Evolutionary conservation across 2,888 invertebrate species (phyloP), one percentile per base, ranked within the genome.

Genomic region (Caenorhabditis wallacei): DNA sequence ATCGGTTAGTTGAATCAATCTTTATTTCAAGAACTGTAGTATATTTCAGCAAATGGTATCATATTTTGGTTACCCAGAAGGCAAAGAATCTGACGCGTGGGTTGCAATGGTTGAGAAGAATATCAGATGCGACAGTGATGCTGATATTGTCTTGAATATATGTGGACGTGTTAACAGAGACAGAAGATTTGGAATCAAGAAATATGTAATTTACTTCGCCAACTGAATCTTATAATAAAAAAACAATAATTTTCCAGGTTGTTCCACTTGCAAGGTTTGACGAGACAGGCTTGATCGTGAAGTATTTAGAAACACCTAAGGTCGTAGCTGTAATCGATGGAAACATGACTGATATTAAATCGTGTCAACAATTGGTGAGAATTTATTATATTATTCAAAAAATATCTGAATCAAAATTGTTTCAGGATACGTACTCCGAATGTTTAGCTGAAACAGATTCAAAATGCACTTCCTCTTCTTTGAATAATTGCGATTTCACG

Each of bases 11-110:
- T 22, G 51, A 30, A 20, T 53, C 1, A 24, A 24, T 24, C 53
- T 24, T 11, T 53, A n/a, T n/a, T n/a, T n/a, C n/a, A n/a, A n/a
- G n/a, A n/a, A n/a, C n/a, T n/a, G n/a, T n/a, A n/a, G n/a, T n/a
- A n/a, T n/a, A n/a, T n/a, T 53, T 24, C 24, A 53, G 53, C 4
- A 22, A 30, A 35, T 57, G 4, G 1, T 24, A 1, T 24, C 16
- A 1, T 2, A 53, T 53, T 53, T 24, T 24, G 4, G 24, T 24
- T 53, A 53, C 11, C 24, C 53, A 1, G 22, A 3, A 2, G 51
- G 51, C 2, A 51, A 51, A 51, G 20, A 20, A 20, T 18, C 40
- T 26, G 63, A 46, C 26, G 63, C 63, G 8, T 64, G 63, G 63
- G 1, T 18, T 7, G 26, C 48, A 10, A 30, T 48, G 26, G 3